These are phyloP conservation scores for Sarcophaga carnaria DNA, from an alignment of 2,888 invertebrate genomes.

Conservation along the genomic window DNA sequence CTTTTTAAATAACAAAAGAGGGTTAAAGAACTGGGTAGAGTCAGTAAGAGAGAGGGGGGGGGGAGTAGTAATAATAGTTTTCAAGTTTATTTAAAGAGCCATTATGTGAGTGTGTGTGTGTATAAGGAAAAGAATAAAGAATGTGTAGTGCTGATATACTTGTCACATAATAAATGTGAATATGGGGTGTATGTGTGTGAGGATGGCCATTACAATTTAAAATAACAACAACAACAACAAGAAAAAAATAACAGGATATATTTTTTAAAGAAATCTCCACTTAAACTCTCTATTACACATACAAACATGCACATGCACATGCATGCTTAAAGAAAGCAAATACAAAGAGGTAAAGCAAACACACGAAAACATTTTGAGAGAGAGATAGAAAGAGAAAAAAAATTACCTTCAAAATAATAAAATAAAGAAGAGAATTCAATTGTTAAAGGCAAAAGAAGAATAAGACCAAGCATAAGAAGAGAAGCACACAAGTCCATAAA, in stretches of 20 bases:
- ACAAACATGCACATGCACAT: slow-evolving; percentile 16
- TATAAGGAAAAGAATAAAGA: background rate
- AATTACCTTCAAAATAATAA: background rate
- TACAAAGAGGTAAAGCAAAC: background rate
- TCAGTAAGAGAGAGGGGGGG: background rate
- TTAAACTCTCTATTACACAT: slow-evolving; percentile 4
- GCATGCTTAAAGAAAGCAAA: too few relatives aligned
- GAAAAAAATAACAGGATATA: slow-evolving; percentile 6
- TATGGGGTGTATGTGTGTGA: background rate
- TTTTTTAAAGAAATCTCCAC: slow-evolving; percentile 26
- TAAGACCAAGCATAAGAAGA: background rate
- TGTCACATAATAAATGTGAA: slow-evolving; percentile 61
- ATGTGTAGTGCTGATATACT: slow-evolving; percentile 1
- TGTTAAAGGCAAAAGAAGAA: background rate
- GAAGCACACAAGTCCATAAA: background rate
- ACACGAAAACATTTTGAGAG: background rate
- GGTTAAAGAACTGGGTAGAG: background rate
- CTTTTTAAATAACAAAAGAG: background rate
- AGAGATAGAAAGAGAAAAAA: too few relatives aligned
- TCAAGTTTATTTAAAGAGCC: slow-evolving; percentile 61
- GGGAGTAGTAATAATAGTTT: slow-evolving; percentile 23
- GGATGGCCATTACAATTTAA: slow-evolving; percentile 65
- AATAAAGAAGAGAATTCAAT: slow-evolving; percentile 18
- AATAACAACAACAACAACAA: slow-evolving; percentile 68
- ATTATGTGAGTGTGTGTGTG: slow-evolving; percentile 31